phyloP scores from a whole-genome alignment of 2,113 vertebrate genomes.

The Nestor notabilis region DNA sequence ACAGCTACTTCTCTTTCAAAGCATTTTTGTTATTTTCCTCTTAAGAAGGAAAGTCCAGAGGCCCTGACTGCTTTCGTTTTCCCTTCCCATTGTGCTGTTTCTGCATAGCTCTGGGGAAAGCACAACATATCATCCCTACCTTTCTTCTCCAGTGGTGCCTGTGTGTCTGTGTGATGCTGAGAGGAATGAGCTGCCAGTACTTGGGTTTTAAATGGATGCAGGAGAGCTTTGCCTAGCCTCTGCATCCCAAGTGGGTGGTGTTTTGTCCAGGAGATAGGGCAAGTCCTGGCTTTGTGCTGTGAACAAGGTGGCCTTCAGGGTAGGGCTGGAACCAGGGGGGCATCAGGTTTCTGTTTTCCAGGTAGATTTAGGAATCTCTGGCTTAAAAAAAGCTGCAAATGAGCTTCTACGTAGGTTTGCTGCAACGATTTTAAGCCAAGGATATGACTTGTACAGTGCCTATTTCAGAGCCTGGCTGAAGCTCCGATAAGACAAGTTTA shows the following conservation, averaged over 20 bases:
- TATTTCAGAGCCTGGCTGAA: neutral
- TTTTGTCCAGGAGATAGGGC: rapidly evolving
- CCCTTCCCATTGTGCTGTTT: neutral
- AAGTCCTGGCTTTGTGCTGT: neutral
- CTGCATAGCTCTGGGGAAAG: neutral
- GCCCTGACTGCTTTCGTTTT: neutral
- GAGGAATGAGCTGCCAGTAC: neutral
- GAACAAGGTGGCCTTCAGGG: neutral
- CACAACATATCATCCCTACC: neutral
- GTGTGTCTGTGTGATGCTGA: neutral
- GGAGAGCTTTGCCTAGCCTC: neutral
- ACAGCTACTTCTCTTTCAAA: neutral
- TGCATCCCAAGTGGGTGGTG: rapidly evolving
- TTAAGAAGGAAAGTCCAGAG: neutral
- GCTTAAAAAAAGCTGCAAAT: neutral
- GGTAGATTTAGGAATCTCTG: neutral
- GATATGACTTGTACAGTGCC: neutral
- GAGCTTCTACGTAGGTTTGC: neutral
- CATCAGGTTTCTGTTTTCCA: neutral
- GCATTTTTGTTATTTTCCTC: neutral
- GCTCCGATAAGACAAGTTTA: neutral
- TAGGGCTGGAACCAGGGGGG: neutral
- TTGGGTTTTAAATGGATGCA: neutral
- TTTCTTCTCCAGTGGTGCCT: neutral
- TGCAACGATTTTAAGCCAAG: neutral